Evolutionary conservation across 1,140 invertebrate genomes (phyloP).

Genomic region (Plutomurus gul): DNA sequence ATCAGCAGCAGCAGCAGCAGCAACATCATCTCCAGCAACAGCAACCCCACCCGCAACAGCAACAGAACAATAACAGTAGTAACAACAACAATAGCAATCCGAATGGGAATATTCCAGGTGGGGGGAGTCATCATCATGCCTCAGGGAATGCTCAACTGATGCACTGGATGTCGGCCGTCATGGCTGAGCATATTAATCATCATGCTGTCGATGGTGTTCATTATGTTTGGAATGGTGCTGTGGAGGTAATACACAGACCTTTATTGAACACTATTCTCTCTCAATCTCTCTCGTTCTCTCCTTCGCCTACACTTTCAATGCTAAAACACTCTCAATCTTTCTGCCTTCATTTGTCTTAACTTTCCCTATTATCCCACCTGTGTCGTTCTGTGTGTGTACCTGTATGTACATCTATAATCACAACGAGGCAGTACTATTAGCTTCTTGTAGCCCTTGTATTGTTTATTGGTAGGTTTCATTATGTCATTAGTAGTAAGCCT

Average conservation of each 20-base stretch:
- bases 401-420: background rate
- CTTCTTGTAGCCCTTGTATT: too few relatives aligned
- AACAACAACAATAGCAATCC: background rate
- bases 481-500: too few relatives aligned
- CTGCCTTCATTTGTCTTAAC: background rate
- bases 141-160: slow-evolving; percentile 61
- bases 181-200: slow-evolving; percentile 76
- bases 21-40: background rate
- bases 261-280: background rate
- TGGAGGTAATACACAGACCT: slow-evolving; percentile 61
- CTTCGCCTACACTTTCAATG: background rate
- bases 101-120: background rate
- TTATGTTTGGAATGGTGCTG: slow-evolving; percentile 68
- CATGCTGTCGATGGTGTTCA: slow-evolving; percentile 63
- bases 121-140: slow-evolving; percentile 5
- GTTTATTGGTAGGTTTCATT: too few relatives aligned
- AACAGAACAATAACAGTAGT: background rate
- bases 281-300: background rate
- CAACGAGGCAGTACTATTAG: too few relatives aligned
- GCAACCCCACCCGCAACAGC: background rate
- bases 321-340: background rate
- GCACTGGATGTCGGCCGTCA: slow-evolving; percentile 79
- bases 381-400: background rate
- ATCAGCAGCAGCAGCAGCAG: slow-evolving; percentile 36
- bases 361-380: background rate